Conservation (phyloP, 2,797 vertebrate genomes). For the Peromyscus aztecus region DNA sequence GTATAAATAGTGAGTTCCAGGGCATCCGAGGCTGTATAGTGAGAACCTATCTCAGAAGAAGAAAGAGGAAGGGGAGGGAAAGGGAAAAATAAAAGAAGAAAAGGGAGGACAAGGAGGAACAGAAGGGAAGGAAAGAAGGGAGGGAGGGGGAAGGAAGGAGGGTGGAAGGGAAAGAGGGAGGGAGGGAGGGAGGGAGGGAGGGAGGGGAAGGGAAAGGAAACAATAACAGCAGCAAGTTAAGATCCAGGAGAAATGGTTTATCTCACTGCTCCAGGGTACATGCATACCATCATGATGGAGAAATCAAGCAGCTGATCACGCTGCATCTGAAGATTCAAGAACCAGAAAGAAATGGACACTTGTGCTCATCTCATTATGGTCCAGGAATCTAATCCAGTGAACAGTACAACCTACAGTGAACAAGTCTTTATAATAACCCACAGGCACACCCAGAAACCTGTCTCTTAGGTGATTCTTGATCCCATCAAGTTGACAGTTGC, state of each 20-base stretch:
- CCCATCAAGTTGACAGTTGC: background rate
- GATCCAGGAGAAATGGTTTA: background rate
- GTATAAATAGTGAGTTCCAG: background rate
- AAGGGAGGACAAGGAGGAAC: accelerated
- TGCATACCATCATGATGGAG: background rate
- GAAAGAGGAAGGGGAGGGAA: too few relatives aligned
- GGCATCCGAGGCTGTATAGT: background rate
- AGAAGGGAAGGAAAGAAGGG: accelerated
- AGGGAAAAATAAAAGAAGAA: background rate
- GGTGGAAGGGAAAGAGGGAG: accelerated
- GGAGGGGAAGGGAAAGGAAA: background rate
- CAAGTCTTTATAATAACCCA: background rate
- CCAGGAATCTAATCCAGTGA: background rate
- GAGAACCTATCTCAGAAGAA: background rate
- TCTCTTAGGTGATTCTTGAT: background rate
- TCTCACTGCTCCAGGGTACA: background rate
- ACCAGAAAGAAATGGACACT: background rate
- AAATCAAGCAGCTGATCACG: background rate
- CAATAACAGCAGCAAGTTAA: background rate
- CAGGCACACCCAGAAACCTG: background rate
- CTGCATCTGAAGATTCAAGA: background rate
- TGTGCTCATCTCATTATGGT: background rate
- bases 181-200: background rate
- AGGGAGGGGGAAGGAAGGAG: too few relatives aligned
- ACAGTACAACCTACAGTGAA: background rate